phyloP scores from a whole-genome alignment of 2,797 vertebrate genomes.

The Zalophus californianus region DNA sequence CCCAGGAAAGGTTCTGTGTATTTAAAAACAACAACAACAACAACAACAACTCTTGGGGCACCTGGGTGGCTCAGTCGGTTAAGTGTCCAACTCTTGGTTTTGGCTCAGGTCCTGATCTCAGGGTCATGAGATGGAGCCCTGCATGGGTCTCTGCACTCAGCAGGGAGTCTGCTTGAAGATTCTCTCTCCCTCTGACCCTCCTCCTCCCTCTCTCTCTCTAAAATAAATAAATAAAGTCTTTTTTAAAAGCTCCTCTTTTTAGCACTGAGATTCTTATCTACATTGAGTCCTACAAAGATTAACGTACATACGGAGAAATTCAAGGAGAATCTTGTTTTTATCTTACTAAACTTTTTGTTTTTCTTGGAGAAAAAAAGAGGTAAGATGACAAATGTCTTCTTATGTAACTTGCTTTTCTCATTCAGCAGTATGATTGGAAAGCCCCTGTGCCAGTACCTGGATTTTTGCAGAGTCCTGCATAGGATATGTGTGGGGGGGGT shows the following conservation, averaged over 20 bases:
- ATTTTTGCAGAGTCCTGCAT: not conserved
- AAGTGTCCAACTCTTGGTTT: not conserved
- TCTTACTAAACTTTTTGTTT: not conserved
- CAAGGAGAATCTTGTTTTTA: not conserved
- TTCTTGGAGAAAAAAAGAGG: not conserved
- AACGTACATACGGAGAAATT: conserved; percentile 48
- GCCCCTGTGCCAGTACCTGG: not conserved
- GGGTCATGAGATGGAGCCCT: not conserved
- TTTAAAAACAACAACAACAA: not conserved
- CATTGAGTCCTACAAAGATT: not conserved
- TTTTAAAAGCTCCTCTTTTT: not conserved
- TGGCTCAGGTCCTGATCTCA: not conserved
- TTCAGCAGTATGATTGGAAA: not conserved
- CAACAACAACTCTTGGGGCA: not conserved
- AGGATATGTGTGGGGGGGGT: fast-evolving
- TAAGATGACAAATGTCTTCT: not conserved
- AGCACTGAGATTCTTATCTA: not conserved
- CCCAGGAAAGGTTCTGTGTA: not conserved
- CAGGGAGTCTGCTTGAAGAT: not conserved
- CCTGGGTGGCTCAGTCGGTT: not conserved
- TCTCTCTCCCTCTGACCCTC: not conserved
- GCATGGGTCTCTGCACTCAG: not conserved
- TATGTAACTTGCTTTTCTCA: not conserved
- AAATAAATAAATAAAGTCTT: no score
- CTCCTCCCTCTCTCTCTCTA: no score